Evolutionary conservation across 2,797 vertebrate genomes (phyloP).

Genomic region (Orestias chungarensis): DNA sequence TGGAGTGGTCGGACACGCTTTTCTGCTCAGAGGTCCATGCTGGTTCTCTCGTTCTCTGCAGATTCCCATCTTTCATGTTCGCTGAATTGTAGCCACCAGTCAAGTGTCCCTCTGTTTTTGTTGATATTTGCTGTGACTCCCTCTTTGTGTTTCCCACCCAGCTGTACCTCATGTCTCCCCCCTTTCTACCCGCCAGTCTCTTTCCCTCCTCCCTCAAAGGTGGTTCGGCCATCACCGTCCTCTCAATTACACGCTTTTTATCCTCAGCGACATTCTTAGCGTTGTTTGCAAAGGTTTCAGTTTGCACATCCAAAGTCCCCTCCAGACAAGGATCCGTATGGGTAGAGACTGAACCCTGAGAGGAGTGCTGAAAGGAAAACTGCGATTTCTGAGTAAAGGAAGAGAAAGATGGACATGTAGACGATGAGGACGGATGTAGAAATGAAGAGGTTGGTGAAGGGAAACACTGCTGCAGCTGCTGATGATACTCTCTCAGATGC

Average conservation of each 20-base stretch:
- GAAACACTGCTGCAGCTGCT: constrained; percentile 84
- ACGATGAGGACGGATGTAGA: constrained; percentile 50
- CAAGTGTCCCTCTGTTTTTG: constrained; percentile 9
- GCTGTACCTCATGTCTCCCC: constrained; percentile 24
- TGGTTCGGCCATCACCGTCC: constrained; percentile 8
- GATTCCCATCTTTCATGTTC: constrained; percentile 10
- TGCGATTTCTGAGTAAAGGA: constrained; percentile 64
- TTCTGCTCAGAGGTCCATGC: constrained; percentile 61
- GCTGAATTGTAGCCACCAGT: constrained; percentile 36
- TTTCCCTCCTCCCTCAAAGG: constrained; percentile 8
- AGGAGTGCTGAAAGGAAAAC: constrained; percentile 29
- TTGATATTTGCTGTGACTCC: constrained; percentile 4
- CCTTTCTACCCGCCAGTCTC: constrained; percentile 11
- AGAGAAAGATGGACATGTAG: constrained; percentile 61
- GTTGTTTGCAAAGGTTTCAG: constrained; percentile 20
- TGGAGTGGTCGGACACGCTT: constrained; percentile 11
- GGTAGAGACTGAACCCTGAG: constrained; percentile 14
- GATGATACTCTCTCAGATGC: constrained; percentile 87
- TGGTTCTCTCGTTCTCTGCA: constrained; percentile 16
- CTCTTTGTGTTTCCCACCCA: constrained; percentile 31
- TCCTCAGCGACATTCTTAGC: constrained; percentile 11
- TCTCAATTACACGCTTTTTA: constrained; percentile 9
- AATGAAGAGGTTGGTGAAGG: constrained; percentile 63
- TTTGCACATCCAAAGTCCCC: constrained; percentile 57
- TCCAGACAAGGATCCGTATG: constrained; percentile 51